Conservation (phyloP, 2,888 invertebrate genomes). For the Deilephila porcellus region DNA sequence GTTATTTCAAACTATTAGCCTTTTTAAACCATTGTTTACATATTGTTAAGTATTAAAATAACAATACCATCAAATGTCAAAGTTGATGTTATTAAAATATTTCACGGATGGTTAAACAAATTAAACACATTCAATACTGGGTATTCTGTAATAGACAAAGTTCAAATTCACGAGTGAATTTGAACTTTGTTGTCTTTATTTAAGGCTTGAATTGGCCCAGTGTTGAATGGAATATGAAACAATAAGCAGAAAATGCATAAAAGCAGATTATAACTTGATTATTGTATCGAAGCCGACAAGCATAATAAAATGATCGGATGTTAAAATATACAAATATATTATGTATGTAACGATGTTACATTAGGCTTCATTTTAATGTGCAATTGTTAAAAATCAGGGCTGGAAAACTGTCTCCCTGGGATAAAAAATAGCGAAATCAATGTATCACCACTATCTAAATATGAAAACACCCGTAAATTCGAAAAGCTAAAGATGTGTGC, state of each 20-base stretch:
- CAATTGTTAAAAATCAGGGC: too few relatives aligned
- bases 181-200: not conserved
- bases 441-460: too few relatives aligned
- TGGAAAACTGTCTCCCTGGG: too few relatives aligned
- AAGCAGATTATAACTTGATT: not conserved
- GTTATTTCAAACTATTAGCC: not conserved
- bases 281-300: not conserved
- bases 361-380: too few relatives aligned
- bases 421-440: too few relatives aligned
- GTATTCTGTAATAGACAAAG: too few relatives aligned
- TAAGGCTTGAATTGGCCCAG: not conserved
- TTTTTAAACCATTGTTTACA: too few relatives aligned
- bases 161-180: too few relatives aligned
- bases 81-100: slow-evolving; percentile 55
- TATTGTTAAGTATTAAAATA: not conserved
- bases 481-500: too few relatives aligned
- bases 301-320: not conserved
- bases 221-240: not conserved
- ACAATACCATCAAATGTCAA: slow-evolving; percentile 31
- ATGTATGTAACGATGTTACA: too few relatives aligned
- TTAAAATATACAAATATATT: too few relatives aligned
- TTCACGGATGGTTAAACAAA: slow-evolving; percentile 71
- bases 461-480: too few relatives aligned
- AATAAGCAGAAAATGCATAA: slow-evolving; percentile 8
- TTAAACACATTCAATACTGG: slow-evolving; percentile 48